Percentiles rank a stretch among this genome's conserved stretches.
Evolutionary conservation across 1,140 invertebrate genomes (phyloP).

Genomic region (Eriocheir sinensis): DNA sequence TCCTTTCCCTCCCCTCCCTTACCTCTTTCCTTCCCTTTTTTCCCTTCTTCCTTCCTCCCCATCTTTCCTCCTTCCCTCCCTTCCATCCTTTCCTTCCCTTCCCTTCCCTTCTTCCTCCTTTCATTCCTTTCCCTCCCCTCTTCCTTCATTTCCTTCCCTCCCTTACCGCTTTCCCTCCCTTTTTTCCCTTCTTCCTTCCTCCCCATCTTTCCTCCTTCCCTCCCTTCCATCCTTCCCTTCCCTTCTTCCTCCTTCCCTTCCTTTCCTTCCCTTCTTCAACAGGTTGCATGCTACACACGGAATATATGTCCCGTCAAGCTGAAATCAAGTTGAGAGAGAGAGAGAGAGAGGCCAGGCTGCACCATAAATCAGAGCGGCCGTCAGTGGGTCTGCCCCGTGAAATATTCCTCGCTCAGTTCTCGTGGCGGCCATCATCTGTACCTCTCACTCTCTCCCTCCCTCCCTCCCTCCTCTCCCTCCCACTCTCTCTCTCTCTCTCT

Average conservation of each 20-base stretch:
- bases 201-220: not conserved
- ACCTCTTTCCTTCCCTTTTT: not conserved
- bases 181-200: not conserved
- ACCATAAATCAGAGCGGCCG: slow-evolving; percentile 61
- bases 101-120: not conserved
- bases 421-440: slow-evolving; percentile 61
- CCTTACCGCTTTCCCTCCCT: not conserved
- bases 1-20: not conserved
- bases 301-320: not conserved
- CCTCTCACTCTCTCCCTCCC: slow-evolving; percentile 14
- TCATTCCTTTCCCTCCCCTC: not conserved
- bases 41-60: not conserved
- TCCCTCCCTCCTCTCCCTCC: not conserved
- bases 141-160: not conserved
- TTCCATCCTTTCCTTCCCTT: not conserved
- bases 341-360: not conserved
- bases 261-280: not conserved
- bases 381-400: slow-evolving; percentile 45
- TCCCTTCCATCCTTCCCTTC: not conserved
- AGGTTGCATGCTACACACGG: not conserved
- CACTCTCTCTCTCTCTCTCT: slow-evolving; percentile 34
- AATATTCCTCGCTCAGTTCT: slow-evolving; percentile 60
- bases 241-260: not conserved
- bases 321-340: slow-evolving; percentile 37
- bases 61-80: not conserved